Conservation (phyloP, 2,888 invertebrate species). For the Rotaria macrura region DNA sequence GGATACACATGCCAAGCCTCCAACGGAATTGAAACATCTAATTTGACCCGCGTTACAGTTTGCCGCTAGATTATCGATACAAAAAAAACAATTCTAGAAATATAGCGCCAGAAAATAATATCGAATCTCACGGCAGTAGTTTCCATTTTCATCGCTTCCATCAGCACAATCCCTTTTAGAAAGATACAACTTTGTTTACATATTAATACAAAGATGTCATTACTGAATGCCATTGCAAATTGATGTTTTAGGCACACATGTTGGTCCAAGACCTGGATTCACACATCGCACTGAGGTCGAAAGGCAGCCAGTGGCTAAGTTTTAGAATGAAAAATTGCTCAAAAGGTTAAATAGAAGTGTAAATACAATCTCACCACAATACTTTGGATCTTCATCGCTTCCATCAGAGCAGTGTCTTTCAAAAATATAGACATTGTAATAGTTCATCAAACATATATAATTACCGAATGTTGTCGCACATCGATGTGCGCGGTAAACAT, state of each 20-base stretch:
- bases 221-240: not conserved
- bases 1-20: no score
- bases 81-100: no score
- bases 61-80: no score
- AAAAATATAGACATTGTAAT: not conserved
- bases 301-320: no score
- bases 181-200: not conserved
- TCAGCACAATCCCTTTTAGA: not conserved
- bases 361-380: not conserved
- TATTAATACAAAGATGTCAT: not conserved
- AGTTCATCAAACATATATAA: no score
- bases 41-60: no score
- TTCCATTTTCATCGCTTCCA: not conserved
- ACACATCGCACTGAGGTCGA: not conserved
- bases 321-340: no score
- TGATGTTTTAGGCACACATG: not conserved
- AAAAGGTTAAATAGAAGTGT: no score
- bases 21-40: no score
- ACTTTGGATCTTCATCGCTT: not conserved
- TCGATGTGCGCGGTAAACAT: not conserved
- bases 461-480: not conserved
- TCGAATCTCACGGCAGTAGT: not conserved
- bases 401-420: not conserved
- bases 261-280: not conserved
- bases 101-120: no score